Evolutionary conservation across 2,113 vertebrate genomes (phyloP).

Genomic region (Colinus virginianus): DNA sequence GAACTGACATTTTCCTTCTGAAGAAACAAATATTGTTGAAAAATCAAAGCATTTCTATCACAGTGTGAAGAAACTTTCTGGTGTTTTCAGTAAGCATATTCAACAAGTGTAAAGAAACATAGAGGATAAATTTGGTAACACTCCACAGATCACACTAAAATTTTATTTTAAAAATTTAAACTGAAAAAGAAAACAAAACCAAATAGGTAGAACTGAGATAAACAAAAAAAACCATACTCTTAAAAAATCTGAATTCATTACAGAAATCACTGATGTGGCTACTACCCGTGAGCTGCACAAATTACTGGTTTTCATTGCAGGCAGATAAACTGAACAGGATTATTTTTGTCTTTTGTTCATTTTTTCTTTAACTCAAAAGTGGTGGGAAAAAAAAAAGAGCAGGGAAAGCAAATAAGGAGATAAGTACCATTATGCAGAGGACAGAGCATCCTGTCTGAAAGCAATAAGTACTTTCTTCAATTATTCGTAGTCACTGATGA

Average conservation of each 20-base stretch:
- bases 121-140: not conserved
- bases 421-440: not conserved
- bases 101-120: not conserved
- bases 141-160: not conserved
- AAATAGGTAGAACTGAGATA: not conserved
- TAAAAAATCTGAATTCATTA: not conserved
- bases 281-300: not conserved
- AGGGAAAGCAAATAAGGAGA: not conserved
- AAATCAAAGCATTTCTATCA: not conserved
- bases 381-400: not conserved
- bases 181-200: not conserved
- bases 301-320: not conserved
- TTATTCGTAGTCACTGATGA: not conserved
- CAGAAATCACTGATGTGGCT: not conserved
- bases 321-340: not conserved
- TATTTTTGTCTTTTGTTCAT: not conserved
- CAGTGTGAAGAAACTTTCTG: not conserved
- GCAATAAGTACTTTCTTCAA: not conserved
- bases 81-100: not conserved
- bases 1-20: not conserved
- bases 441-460: not conserved
- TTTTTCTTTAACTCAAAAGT: not conserved
- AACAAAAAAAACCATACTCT: not conserved
- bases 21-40: not conserved
- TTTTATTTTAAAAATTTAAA: not conserved